Evolutionary conservation across 2,888 invertebrate genomes (phyloP).

Genomic region (Volucella inflata): DNA sequence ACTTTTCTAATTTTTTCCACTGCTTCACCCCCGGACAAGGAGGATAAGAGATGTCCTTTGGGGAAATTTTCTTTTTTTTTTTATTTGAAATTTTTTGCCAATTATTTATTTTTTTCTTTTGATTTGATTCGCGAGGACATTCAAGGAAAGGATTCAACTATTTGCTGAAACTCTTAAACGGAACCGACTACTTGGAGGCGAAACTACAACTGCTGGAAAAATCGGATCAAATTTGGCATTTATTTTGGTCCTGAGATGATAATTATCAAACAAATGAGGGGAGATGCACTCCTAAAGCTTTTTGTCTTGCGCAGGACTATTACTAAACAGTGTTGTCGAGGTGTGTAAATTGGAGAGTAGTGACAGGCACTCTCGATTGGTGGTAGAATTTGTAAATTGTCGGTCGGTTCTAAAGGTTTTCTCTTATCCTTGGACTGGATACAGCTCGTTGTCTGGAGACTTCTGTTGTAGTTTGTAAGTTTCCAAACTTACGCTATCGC

Average conservation of each 20-base stretch:
- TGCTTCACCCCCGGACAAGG: conserved; percentile 22
- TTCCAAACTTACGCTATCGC: no score
- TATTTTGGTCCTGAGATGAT: conserved; percentile 68
- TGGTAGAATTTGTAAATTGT: no score
- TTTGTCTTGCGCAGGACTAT: conserved; percentile 70
- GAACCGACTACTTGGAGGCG: conserved; percentile 65
- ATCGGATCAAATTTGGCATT: conserved; percentile 65
- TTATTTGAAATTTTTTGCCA: neutral
- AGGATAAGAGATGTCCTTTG: no score
- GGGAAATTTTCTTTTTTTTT: no score
- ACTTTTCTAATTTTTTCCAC: conserved; percentile 1
- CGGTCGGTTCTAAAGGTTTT: no score
- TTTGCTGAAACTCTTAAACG: conserved; percentile 28
- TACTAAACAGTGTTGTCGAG: no score
- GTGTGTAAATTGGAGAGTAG: no score
- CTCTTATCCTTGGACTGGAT: no score
- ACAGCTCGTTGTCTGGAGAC: no score
- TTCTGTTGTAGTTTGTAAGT: no score
- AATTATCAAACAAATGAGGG: conserved; percentile 28
- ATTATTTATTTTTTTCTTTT: conserved; percentile 3
- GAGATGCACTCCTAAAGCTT: conserved; percentile 51
- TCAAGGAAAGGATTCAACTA: conserved; percentile 5
- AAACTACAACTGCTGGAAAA: conserved; percentile 68
- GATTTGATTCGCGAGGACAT: conserved; percentile 54
- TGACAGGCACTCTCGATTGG: no score